Evolutionary conservation across 2,797 vertebrate genomes (phyloP).

Genomic region (Sciaenops ocellatus): DNA sequence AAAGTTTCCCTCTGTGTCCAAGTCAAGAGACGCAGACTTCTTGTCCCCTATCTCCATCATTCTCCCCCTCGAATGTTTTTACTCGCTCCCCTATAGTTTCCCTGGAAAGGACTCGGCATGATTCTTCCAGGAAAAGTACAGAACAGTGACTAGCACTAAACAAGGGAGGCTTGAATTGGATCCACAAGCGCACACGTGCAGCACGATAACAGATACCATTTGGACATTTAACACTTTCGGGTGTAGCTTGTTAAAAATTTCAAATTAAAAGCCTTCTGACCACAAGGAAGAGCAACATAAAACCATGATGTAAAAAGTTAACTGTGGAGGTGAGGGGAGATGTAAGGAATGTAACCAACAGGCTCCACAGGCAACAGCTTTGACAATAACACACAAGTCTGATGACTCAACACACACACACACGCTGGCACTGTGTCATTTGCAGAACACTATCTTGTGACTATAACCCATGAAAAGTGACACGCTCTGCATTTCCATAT

Average conservation of each 20-base stretch:
- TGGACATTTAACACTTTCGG: neutral
- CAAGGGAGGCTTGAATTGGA: slow-evolving; percentile 5
- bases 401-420: neutral
- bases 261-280: too few relatives aligned
- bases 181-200: neutral
- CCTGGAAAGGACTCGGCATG: slow-evolving; percentile 48
- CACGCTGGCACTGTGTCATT: slow-evolving; percentile 5
- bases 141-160: slow-evolving; percentile 31
- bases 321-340: neutral
- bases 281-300: too few relatives aligned
- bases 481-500: slow-evolving; percentile 20
- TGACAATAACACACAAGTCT: neutral
- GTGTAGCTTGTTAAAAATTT: neutral
- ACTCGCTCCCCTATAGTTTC: slow-evolving; percentile 42
- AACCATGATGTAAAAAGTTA: neutral
- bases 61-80: slow-evolving; percentile 24
- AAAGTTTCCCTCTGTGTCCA: neutral
- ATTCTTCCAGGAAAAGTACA: slow-evolving; percentile 66
- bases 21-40: slow-evolving; percentile 3
- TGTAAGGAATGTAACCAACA: neutral
- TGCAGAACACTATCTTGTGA: slow-evolving; percentile 22
- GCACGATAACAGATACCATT: neutral
- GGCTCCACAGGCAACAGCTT: slow-evolving; percentile 16
- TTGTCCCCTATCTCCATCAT: neutral
- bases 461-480: slow-evolving; percentile 30